Evolutionary conservation across 2,888 invertebrate genomes (phyloP), one percentile per base, ranked within the genome.

Genomic region (Acrocyrtus sp.): DNA sequence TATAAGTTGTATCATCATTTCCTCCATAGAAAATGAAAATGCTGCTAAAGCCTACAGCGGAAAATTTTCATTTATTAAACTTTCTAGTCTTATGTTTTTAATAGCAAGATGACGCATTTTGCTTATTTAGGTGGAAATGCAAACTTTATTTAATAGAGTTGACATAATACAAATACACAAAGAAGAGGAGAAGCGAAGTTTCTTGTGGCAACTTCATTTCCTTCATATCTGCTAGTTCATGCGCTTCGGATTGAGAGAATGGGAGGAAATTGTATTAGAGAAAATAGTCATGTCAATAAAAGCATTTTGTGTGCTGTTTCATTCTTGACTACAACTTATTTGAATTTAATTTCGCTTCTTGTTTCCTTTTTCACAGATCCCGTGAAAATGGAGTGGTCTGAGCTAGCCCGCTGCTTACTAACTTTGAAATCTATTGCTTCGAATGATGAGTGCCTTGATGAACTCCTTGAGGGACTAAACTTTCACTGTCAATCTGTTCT

Each of bases 391-490:
- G 81, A 81, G 63, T 81, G 81, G 81, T 79, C 81, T 10, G 81
- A 81, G 57, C 48, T 81, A 65, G 79, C 81, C 39, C 77, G 79
- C 4, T 81, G 80, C 63, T 74, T 81, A 48, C 62, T 79, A 29
- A 81, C 80, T 27, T 74, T 81, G 41, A 81, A 81, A 53, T 81
- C 81, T 12, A 76, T 81, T 41, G 74, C 80, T 61, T 75, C 77
- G 65, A 81, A 81, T 74, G 81, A 81, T 51, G 81, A 81, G 81
- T 81, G 81, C 81, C 81, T 81, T 80, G 81, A 81, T 62, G 81
- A 81, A 17, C 79, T 81, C 67, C 79, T 81, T 22, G 77, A 80
- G 56, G 81, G 81, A 69, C 75, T 81, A 24, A 76, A 76, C 45
- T 34, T 72, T 58, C 80, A 81, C 72, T 74, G 75, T 65, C 78